Evolutionary conservation across 1,140 invertebrate genomes (phyloP), one percentile per base, ranked within the genome.

Genomic region (Aphaenogaster rudis): DNA sequence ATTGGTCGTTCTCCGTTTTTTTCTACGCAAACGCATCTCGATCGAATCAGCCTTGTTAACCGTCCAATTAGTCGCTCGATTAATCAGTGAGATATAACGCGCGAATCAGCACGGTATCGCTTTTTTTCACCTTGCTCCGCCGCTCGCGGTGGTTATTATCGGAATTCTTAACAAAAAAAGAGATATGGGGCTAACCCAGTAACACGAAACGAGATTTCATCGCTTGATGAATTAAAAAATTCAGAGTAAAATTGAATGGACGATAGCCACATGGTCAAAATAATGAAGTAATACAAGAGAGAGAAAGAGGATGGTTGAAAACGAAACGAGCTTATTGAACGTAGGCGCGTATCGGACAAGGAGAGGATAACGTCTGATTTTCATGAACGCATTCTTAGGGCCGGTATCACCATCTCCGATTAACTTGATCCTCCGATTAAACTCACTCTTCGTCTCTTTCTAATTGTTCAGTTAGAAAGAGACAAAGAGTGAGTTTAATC

Each of bases 121-220:
- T 81, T 82, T 59, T 17, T 7, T 28, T 48, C 21, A 81, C 42
- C 11, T 33, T 1, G 15, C 78, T 57, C 15, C 15, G 5, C 63
- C 9, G 28, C 39, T 66, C 17, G 21, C 42, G 42, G 42, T 45
- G 42, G 64, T 81, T 71, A 81, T 81, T 81, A 57, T 45, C 5
- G 63, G 61, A 54, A 81, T 57, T 71, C 45, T 80, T 80, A 52
- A 67, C 3, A 71, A 81, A 71, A 78, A 21, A 57, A 50, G 15
- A 77, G 39, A 79, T 13, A 45, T 3, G 15, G 36, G 21, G 64
- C 3, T 67, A n/a, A 57, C 39, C 64, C 15, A 45, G 21, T 81
- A 81, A 81, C 50, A 11, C 76, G 42, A 48, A 63, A 36, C 13
- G 8, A 13, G 28, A 33, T 76, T 76, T 50, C 17, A 63, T 11